Evolutionary conservation across 2,113 vertebrate genomes (phyloP).

Genomic region (Rhea pennata): DNA sequence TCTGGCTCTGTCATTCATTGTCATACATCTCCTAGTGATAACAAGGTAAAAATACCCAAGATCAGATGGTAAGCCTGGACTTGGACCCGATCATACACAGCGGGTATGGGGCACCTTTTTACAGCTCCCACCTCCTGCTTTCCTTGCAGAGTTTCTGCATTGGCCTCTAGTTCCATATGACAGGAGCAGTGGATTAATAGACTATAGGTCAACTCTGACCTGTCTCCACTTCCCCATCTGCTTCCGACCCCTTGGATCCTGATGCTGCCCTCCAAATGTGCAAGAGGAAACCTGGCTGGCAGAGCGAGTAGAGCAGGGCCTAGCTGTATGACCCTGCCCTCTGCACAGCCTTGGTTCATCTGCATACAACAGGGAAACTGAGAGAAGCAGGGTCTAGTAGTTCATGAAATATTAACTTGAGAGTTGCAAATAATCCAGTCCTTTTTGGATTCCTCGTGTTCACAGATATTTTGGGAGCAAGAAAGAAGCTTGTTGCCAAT

Average conservation of each 20-base stretch:
- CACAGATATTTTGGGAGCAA: too few species aligned
- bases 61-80: too few species aligned
- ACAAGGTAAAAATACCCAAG: neutral
- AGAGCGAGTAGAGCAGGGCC: neutral
- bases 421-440: neutral
- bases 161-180: neutral
- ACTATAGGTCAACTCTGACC: neutral
- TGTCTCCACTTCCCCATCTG: neutral
- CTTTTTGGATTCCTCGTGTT: neutral
- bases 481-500: neutral
- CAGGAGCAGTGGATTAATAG: neutral
- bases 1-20: too few species aligned
- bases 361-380: rapidly evolving
- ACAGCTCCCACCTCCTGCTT: neutral
- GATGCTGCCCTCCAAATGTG: neutral
- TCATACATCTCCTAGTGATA: neutral
- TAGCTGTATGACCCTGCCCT: rapidly evolving
- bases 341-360: neutral
- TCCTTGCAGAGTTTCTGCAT: neutral
- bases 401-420: rapidly evolving
- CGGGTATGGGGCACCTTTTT: rapidly evolving
- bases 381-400: neutral
- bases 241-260: neutral
- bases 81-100: rapidly evolving
- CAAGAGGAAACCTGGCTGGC: neutral